Base-by-base conservation (phyloP, 1,140 invertebrate species). In the Calephelis virginiensis region DNA sequence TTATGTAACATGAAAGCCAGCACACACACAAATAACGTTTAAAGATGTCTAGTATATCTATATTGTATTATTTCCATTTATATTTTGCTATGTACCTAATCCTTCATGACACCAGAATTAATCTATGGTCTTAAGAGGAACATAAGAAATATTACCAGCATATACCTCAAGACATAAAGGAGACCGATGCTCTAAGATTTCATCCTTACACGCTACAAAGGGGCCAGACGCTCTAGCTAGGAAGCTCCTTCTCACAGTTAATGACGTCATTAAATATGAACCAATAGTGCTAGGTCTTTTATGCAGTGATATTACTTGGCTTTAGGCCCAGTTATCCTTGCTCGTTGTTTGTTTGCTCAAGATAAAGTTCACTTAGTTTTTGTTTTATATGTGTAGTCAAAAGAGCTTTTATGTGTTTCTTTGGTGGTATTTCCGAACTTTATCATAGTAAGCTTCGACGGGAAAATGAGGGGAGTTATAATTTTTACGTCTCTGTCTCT, bases 241-340 rank as follows among this genome's bases (percentile, higher is more conserved):
- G 70, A 65, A 71, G 56, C 74, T 78, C 75, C 75, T 85, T 77
- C 81, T 77, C 78, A 78, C 73, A 76, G 78, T 83, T 86, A 90
- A 90, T 90, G 84, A 88, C 81, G 86, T 88, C 83, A 83, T 89
- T 84, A 89, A 89, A 89, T 82, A 89, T 89, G 84, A 81, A 85
- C 72, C 71, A 61, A 71, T 63, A 61, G 64, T 61, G 70, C 71
- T 50, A 50, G 71, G 67, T 71, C 76, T 74, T 82, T 82, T 81
- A 70, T 75, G 69, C 63, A 66, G 66, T 67, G 76, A 74, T 75
- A 75, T 75, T 75, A 71, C 69, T 67, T 69, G 67, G 63, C 66
- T 46, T 59, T 62, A 62, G 53, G 59, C 60, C 67, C 56, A 50
- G 56, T 69, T 70, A 68, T 65, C 70, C 70, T 70, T 56, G 63